Conservation (phyloP, 1,140 invertebrate genomes). For the Magallana angulata region DNA sequence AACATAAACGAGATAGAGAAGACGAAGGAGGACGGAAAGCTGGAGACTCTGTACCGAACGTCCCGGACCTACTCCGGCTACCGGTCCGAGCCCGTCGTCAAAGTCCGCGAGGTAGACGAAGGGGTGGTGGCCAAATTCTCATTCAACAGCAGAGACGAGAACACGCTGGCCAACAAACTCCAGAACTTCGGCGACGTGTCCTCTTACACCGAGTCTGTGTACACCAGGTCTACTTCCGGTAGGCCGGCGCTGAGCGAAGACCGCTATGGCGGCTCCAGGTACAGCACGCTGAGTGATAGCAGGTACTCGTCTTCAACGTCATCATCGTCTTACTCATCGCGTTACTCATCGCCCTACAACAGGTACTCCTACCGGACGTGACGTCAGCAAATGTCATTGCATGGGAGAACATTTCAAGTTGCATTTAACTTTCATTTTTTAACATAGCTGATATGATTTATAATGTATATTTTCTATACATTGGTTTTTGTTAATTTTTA, state of each 20-base stretch:
- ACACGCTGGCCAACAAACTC: constrained; percentile 59
- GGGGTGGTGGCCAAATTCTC: constrained; percentile 66
- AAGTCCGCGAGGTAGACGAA: constrained; percentile 65
- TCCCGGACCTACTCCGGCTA: constrained; percentile 61
- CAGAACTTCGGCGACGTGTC: constrained; percentile 63
- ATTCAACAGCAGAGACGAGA: constrained; percentile 64
- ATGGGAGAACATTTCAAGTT: not conserved
- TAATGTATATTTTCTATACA: no score
- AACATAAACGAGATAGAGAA: constrained; percentile 56
- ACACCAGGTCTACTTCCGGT: not conserved
- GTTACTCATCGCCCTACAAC: constrained; percentile 13
- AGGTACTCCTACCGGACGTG: constrained; percentile 19
- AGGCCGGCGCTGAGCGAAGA: not conserved
- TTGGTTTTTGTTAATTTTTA: no score
- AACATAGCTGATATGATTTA: no score
- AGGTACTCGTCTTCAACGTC: not conserved
- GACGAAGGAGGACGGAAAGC: constrained; percentile 62
- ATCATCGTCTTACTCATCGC: not conserved
- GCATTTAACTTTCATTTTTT: not conserved
- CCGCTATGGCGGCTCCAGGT: not conserved
- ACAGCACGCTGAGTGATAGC: not conserved
- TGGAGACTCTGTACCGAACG: constrained; percentile 67
- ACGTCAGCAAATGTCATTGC: not conserved
- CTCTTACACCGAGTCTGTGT: constrained; percentile 20
- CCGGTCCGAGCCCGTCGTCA: constrained; percentile 54